A percentile compares a stretch with the other conserved stretches of the same genome.
phyloP scores from a whole-genome alignment of 2,113 vertebrate genomes.

The Sceloporus undulatus region DNA sequence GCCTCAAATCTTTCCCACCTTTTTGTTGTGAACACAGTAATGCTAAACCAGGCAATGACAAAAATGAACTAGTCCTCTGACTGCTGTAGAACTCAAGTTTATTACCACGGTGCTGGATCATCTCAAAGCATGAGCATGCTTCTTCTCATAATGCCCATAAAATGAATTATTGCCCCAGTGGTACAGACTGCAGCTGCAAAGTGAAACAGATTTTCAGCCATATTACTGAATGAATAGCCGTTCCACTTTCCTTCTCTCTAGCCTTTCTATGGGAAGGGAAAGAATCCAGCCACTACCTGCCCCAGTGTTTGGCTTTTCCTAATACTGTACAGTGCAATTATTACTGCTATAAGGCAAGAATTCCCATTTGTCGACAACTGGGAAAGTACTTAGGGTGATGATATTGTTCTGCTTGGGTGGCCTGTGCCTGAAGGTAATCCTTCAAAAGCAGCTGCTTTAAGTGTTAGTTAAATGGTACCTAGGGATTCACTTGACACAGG shows the following conservation, averaged over 20 bases:
- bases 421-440: slow-evolving; percentile 81
- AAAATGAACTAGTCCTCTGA: not conserved
- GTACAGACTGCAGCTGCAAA: not conserved
- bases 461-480: slow-evolving; percentile 77
- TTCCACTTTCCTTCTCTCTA: not conserved
- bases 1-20: no score
- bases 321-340: slow-evolving; percentile 66
- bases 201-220: not conserved
- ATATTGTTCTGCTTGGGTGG: slow-evolving; percentile 89
- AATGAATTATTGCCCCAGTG: not conserved
- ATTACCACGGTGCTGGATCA: not conserved
- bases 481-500: slow-evolving; percentile 82
- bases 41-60: not conserved
- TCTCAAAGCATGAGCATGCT: not conserved
- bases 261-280: slow-evolving; percentile 1
- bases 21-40: not conserved
- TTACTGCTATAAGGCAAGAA: slow-evolving; percentile 63
- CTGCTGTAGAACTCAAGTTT: not conserved
- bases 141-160: not conserved
- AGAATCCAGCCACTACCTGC: not conserved
- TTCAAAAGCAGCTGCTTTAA: slow-evolving; percentile 85
- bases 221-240: not conserved
- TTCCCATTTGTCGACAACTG: slow-evolving; percentile 70
- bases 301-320: slow-evolving; percentile 56
- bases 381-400: slow-evolving; percentile 77